Base-by-base conservation (phyloP, 2,888 invertebrate genomes). In the Hermaeophaga mercurialis region DNA sequence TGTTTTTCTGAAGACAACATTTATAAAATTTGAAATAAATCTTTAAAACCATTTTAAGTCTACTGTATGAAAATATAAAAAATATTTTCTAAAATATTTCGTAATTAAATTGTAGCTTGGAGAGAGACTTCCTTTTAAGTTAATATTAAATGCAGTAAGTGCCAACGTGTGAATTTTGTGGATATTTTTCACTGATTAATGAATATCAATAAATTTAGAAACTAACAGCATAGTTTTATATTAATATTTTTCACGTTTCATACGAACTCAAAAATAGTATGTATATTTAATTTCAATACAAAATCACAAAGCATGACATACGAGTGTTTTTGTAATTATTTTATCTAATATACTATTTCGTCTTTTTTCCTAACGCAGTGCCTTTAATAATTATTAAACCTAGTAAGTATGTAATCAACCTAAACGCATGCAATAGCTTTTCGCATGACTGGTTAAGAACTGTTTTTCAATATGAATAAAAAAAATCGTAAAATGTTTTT, bases 331-430 rank as follows among this genome's bases (percentile, higher is more conserved):
- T 31, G n/a, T 45, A 31, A 9, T 15, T 43, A n/a, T 18, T 50
- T 34, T 22, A 50, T 58, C 63, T 66, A 68, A 66, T 60, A 33
- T 46, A 28, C 15, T 9, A 19, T 58, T 58, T 55, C 62, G 58
- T 65, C 59, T 67, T 57, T 62, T 49, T 61, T 53, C 66, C 61
- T 67, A 65, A 70, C 72, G 75, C 78, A 82, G 82, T 82, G 82
- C 82, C 82, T 82, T 82, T 82, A 79, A 79, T 79, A 75, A 78
- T 80, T 75, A 78, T 80, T 78, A 80, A 80, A 77, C 76, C 76
- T 75, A 75, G 79, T 80, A 74, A 79, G 79, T 79, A 75, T 63
- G 18, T 18, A 34, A 19, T 19, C 11, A 14, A 18, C 11, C 8
- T 28, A 45, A 44, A 19, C 34, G 53, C 46, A 54, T 54, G 54